These are phyloP conservation scores for Umimayanthus chanpuru DNA, from an alignment of 92 coral and sea anemone species.

Conservation along the genomic window DNA sequence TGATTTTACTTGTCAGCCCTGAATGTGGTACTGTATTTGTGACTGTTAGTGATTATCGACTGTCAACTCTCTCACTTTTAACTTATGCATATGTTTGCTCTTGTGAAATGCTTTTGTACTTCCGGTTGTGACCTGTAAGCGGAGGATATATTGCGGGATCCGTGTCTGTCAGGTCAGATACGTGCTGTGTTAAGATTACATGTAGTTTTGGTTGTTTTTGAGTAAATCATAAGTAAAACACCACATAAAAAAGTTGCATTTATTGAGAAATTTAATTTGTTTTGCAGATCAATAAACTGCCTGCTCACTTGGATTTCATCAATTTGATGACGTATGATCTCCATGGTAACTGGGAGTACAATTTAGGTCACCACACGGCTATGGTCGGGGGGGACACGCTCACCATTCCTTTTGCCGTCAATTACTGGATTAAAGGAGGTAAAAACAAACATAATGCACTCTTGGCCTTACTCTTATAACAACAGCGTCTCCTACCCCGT, in stretches of 20 bases:
- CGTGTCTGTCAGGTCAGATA: too few species aligned
- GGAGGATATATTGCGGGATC: too few species aligned
- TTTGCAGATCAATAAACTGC: conserved; percentile 68
- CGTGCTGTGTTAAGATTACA: too few species aligned
- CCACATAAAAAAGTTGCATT: not conserved
- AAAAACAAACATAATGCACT: not conserved
- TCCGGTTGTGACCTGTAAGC: too few species aligned
- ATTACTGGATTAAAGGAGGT: conserved; percentile 75
- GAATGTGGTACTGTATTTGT: too few species aligned
- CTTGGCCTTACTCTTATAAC: not conserved
- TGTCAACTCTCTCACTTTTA: too few species aligned
- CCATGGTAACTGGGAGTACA: conserved; percentile 78
- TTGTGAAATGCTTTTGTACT: too few species aligned
- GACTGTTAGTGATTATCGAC: too few species aligned
- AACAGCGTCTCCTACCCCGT: not conserved
- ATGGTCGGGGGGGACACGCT: conserved; percentile 69
- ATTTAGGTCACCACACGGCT: conserved; percentile 88
- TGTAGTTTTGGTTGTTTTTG: too few species aligned
- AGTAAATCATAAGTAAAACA: too few species aligned
- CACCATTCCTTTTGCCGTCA: conserved; percentile 73
- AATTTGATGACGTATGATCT: conserved; percentile 93
- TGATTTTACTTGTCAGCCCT: too few species aligned
- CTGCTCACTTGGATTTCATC: conserved; percentile 81
- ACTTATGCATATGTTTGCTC: too few species aligned
- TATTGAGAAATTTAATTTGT: not conserved